Conservation (phyloP, 2,797 vertebrate species). For the Neoniphon sammara region DNA sequence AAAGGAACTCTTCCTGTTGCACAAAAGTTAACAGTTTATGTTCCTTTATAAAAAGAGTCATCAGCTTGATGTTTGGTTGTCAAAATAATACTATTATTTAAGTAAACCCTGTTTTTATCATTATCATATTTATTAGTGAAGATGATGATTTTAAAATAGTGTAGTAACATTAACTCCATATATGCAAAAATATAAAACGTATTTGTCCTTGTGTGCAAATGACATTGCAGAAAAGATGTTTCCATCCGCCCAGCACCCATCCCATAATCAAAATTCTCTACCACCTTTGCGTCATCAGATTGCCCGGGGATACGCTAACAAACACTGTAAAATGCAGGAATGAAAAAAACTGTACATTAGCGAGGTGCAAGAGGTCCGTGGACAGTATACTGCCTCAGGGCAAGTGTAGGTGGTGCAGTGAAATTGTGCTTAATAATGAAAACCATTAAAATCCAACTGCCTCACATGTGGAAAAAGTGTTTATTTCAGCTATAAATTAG, state of each 20-base stretch:
- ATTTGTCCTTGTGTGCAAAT: no score
- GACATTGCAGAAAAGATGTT: neutral
- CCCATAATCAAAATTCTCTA: slow-evolving; percentile 21
- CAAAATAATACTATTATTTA: slow-evolving; percentile 4
- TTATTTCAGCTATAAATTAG: slow-evolving; percentile 25
- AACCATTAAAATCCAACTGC: slow-evolving; percentile 20
- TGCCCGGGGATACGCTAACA: slow-evolving; percentile 28
- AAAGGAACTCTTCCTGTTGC: no score
- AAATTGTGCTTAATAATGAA: slow-evolving; percentile 44
- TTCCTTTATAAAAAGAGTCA: no score
- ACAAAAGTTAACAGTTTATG: no score
- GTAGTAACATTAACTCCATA: no score
- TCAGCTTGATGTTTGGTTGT: no score
- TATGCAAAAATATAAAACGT: no score
- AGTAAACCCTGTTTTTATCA: slow-evolving; percentile 3
- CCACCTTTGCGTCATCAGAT: slow-evolving; percentile 15
- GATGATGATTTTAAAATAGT: neutral
- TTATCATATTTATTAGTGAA: neutral
- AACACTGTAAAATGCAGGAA: slow-evolving; percentile 27
- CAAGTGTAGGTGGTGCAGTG: neutral
- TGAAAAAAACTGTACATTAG: slow-evolving; percentile 15
- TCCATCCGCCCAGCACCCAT: neutral
- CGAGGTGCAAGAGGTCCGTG: slow-evolving; percentile 11
- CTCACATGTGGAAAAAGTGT: slow-evolving; percentile 12
- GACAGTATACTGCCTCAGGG: slow-evolving; percentile 24